Base-by-base conservation (phyloP, 92 coral and sea anemone species). In the Porites lobata region DNA sequence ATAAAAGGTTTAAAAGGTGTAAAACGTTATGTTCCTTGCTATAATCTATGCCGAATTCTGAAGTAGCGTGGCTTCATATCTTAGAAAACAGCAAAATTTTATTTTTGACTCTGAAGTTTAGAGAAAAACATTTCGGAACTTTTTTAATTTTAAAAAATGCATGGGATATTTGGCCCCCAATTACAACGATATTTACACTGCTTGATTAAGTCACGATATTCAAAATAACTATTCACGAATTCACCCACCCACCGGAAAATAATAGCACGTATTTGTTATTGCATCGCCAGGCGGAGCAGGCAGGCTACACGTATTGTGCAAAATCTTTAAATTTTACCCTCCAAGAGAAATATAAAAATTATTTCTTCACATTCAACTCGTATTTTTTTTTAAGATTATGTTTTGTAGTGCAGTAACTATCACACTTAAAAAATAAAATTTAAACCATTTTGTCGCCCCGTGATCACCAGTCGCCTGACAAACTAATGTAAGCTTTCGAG, bases 181-280 rank as follows among this genome's bases (percentile, higher is more conserved):
- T 32, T 18, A 12, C 51, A 21, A 24, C 52, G 24, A 73, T 73
- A 72, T 84, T 59, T 83, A 72, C 70, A 11, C 14, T 61, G 3
- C 53, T 6, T 53, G 29, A 17, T 59, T 53, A 12, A 50, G 63
- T 50, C 73, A 64, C 79, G 73, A 84, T 83, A 56, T 84, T 84
- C 64, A 12, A 84, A 84, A 84, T 84, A 74, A 73, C 24, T 63
- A 84, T 59, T 84, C 80, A 74, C 22, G 8, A 50, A 56, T 32
- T 17, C 9, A 47, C 21, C 79, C 79, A 83, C 78, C 79, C 59
- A 71, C 78, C 20, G 72, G 18, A 53, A 61, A 83, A 84, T 62
- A 17, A 22, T 7, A 50, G 62, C 87, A 83, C 64, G 80, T 74
- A 83, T 59, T 70, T 7, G 50, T 81, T 18, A 21, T 79, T 67